Conservation (phyloP, 37 sponge, comb jelly and placozoan species). For the Haliclona indistincta region DNA sequence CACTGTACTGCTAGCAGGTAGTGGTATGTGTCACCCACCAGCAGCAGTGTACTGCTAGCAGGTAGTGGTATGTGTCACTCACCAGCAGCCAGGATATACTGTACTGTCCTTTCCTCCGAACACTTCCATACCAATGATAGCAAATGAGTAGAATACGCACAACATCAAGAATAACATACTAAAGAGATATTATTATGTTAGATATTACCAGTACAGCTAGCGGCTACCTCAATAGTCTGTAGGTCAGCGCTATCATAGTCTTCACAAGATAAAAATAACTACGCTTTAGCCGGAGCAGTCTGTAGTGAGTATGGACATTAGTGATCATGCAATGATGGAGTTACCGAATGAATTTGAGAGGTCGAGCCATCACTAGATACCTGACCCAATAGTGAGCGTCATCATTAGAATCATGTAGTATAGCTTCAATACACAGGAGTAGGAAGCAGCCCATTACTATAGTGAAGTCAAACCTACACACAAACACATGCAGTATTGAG, state of each 20-base stretch:
- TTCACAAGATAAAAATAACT: not conserved
- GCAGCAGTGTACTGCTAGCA: no score
- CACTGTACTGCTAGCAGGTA: not conserved
- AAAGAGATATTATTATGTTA: not conserved
- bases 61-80: not conserved
- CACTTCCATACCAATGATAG: conserved; percentile 86
- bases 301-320: not conserved
- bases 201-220: not conserved
- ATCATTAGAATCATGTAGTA: not conserved
- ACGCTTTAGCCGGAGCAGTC: not conserved
- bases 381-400: not conserved
- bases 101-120: conserved; percentile 14
- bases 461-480: conserved; percentile 35
- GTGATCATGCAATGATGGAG: not conserved
- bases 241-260: not conserved
- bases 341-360: conserved; percentile 49
- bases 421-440: conserved; percentile 19
- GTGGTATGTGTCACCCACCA: no score
- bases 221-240: not conserved
- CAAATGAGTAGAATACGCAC: conserved; percentile 71
- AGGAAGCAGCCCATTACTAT: conserved; percentile 29
- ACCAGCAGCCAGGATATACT: conserved; percentile 58
- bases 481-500: not conserved
- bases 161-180: conserved; percentile 46
- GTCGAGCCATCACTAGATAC: conserved; percentile 15